Base-by-base conservation (phyloP, 2,113 vertebrate genomes). In the Onychostruthus taczanowskii region DNA sequence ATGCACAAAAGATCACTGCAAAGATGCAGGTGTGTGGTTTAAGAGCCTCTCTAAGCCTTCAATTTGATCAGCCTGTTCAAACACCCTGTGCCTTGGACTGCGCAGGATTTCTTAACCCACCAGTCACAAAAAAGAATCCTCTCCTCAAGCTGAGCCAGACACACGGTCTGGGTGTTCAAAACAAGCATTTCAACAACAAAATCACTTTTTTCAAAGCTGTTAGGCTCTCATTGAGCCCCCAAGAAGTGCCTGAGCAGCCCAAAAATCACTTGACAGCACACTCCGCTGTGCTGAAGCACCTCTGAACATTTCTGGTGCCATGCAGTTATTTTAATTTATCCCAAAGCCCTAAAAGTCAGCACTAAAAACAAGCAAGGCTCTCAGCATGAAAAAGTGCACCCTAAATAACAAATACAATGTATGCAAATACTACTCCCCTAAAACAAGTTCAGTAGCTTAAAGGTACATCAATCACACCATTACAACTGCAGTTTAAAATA, bases 71-170 rank as follows among this genome's bases (percentile, higher is more conserved):
- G 58, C 22, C 62, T 31, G 28, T 19, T 27, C 49, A 46, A 61
- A 83, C 1, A 35, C 8, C 27, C 87, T 6, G 18, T 2, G 19
- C 75, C 62, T 55, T 4, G 14, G 7, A 7, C 41, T 4, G 7
- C 1, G n/a, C 59, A 47, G 2, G 9, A 53, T 33, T 84, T n/a
- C 67, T 83, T 18, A 62, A 43, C 41, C 26, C 30, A 0, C 9
- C 10, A 4, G 17, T 50, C 70, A 16, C 23, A 3, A 1, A 2
- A 4, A 79, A 43, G 30, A 13, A 2, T 7, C 3, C 6, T 1
- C 23, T 61, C 19, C 47, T 75, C 26, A 76, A 85, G 49, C 30
- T 6, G n/a, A 64, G 62, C 14, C 24, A 58, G 31, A 6, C n/a
- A 33, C 15, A 24, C 10, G 2, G 49, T 4, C 8, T 47, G 10